Percentiles rank a stretch among this genome's conserved stretches.
Evolutionary conservation across 35 echinoderm and acorn worm genomes (phyloP).

Genomic region (Lytechinus variegatus): DNA sequence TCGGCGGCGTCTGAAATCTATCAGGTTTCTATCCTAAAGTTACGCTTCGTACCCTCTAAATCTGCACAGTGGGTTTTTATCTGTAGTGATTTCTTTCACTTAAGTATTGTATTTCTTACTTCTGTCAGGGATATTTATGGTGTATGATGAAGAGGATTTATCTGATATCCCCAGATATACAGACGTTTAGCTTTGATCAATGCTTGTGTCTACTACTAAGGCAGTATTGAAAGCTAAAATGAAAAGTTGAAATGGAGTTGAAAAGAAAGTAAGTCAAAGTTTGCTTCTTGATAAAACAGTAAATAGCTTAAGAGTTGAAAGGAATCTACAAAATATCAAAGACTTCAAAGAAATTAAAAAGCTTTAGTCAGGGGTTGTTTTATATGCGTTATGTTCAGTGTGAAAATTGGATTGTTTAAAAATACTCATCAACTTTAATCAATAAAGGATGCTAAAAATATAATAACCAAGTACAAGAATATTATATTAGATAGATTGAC

Average conservation of each 20-base stretch:
- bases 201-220: not conserved
- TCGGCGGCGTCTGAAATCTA: not conserved
- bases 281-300: too few relatives aligned
- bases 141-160: not conserved
- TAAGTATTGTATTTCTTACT: constrained; percentile 5
- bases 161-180: not conserved
- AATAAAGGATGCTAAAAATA: not conserved
- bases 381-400: too few relatives aligned
- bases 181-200: not conserved
- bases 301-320: not conserved
- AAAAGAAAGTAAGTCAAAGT: not conserved
- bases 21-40: not conserved
- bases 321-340: not conserved
- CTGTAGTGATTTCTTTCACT: not conserved
- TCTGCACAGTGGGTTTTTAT: not conserved
- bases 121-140: not conserved
- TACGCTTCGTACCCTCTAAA: not conserved
- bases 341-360: not conserved
- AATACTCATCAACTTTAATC: not conserved
- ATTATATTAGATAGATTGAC: not conserved
- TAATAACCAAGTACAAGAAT: not conserved
- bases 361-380: too few relatives aligned
- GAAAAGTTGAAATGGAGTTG: not conserved
- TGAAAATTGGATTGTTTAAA: not conserved
- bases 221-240: not conserved